Evolutionary conservation across 2,888 invertebrate species (phyloP).

Genomic region (Acleris literana): DNA sequence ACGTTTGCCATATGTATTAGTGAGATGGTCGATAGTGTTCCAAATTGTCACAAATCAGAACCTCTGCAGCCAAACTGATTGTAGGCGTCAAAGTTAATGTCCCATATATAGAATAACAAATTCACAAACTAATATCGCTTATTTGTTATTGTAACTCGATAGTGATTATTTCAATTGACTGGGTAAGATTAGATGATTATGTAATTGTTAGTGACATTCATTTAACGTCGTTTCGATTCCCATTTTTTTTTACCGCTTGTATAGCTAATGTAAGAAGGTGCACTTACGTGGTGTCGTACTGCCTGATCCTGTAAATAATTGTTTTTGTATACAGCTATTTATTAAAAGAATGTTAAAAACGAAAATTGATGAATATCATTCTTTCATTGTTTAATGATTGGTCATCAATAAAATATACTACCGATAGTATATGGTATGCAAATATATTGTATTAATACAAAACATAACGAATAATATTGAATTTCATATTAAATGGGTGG

Average conservation of each 20-base stretch:
- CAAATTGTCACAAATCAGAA: constrained; percentile 61
- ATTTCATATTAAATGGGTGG: constrained; percentile 76
- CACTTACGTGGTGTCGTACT: constrained; percentile 81
- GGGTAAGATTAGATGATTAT: constrained; percentile 68
- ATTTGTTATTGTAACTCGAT: constrained; percentile 77
- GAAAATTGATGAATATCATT: constrained; percentile 80
- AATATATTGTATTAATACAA: constrained; percentile 83
- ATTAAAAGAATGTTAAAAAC: constrained; percentile 82
- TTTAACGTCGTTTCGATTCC: constrained; percentile 70
- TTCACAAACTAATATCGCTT: constrained; percentile 83
- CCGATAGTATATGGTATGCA: constrained; percentile 82
- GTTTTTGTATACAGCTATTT: constrained; percentile 85
- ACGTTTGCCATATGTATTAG: constrained; percentile 80
- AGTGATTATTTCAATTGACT: constrained; percentile 78
- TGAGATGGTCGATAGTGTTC: constrained; percentile 75
- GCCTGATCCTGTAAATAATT: constrained; percentile 84
- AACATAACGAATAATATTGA: constrained; percentile 84
- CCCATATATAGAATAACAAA: constrained; percentile 67
- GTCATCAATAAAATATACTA: constrained; percentile 80
- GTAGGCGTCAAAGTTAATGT: constrained; percentile 52
- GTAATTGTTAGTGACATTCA: constrained; percentile 68
- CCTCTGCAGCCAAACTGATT: constrained; percentile 53
- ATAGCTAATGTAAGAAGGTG: constrained; percentile 80
- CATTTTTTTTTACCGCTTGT: constrained; percentile 80
- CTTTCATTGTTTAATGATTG: constrained; percentile 82